Evolutionary conservation across 1,140 invertebrate genomes (phyloP), one percentile per base, ranked within the genome.

Genomic region (Conus ventricosus): DNA sequence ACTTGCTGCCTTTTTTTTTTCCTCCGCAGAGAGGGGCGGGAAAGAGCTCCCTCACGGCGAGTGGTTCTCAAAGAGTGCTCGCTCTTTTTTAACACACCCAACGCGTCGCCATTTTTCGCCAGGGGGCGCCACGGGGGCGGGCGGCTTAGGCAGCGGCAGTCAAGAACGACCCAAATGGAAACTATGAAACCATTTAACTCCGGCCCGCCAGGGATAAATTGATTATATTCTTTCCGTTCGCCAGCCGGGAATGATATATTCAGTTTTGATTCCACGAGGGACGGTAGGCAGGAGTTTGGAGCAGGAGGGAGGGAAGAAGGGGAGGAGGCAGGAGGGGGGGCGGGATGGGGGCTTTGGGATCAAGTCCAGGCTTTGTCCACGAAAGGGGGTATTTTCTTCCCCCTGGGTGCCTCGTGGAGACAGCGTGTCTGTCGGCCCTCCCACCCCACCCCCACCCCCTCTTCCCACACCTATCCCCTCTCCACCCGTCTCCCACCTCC

Each of bases 131-230:
- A 84, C 57, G 82, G 53, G 53, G 25, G 82, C 20, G 82, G n/a
- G 51, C 4, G 7, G 54, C 27, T 39, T 13, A 84, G 82, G 63
- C 55, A 84, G 25, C 80, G 10, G 27, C 82, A 20, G 82, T 23
- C 11, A 63, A 84, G 82, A 84, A 39, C 5, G 13, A 4, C 67
- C 23, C 55, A 84, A 84, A 84, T 83, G 82, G 82, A 84, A 63
- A 84, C 82, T 84, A 84, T 84, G 82, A 27, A n/a, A 67, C 82
- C 82, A 60, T 84, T 84, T 84, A 84, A 84, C 82, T 84, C 82
- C 23, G 82, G 17, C 11, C 67, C 82, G 57, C 4, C 55, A 51
- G 25, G 55, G 55, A 63, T 60, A 84, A 84, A 84, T 84, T 84
- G 82, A 84, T 84, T 84, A 84, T 84, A 84, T 84, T 84, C 82